Percentiles rank a stretch among this genome's conserved stretches.
Evolutionary conservation across 2,797 vertebrate genomes (phyloP).

Genomic region (Semotilus atromaculatus): DNA sequence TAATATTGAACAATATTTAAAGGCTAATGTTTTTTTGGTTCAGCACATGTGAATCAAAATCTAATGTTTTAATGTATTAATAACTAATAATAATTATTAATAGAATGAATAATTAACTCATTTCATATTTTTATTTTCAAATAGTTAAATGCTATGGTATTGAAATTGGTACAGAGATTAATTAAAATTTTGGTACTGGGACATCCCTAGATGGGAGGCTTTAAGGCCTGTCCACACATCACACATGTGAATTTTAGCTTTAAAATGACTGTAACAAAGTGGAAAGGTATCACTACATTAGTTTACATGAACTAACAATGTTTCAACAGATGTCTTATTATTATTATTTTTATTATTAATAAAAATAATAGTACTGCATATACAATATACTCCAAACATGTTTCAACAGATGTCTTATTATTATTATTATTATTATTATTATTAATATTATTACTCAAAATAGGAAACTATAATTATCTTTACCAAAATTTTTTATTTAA

Average conservation of each 20-base stretch:
- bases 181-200: neutral
- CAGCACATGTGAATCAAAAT: neutral
- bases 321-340: neutral
- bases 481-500: neutral
- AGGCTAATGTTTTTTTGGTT: neutral
- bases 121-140: neutral
- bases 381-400: neutral
- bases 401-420: neutral
- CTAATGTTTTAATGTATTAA: neutral
- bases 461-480: neutral
- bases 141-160: neutral
- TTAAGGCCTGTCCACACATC: neutral
- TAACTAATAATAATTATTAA: neutral
- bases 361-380: too few relatives aligned
- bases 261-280: neutral
- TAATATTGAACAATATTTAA: neutral
- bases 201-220: neutral
- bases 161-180: neutral
- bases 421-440: neutral
- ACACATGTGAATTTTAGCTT: neutral
- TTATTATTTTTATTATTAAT: neutral
- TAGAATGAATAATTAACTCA: too few relatives aligned
- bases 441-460: neutral
- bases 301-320: neutral
- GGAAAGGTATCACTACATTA: neutral